phyloP scores from a whole-genome alignment of 2,113 vertebrate genomes.

The Rhagologus leucostigma region DNA sequence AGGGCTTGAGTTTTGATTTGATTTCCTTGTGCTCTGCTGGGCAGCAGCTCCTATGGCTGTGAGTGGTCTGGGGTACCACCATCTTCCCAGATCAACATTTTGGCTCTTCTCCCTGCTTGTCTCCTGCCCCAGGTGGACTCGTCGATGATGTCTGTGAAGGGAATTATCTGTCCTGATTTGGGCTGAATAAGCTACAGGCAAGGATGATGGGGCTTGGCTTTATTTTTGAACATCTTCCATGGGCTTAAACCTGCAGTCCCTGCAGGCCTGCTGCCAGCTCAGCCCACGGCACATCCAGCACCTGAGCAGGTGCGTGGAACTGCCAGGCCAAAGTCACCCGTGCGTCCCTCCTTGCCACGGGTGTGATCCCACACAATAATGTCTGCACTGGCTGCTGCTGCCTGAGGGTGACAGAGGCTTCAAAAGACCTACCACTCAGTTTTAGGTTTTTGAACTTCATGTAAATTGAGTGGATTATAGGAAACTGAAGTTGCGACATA shows the following conservation, averaged over 20 bases:
- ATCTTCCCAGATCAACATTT: background rate
- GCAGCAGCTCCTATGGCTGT: background rate
- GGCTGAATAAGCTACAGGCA: background rate
- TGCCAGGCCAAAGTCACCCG: background rate
- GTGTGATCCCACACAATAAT: fast-evolving
- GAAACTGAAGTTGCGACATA: conserved; percentile 9
- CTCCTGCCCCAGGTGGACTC: background rate
- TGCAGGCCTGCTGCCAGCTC: background rate
- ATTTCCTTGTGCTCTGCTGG: background rate
- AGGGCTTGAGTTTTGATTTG: background rate
- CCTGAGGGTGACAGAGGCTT: background rate
- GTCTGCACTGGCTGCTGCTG: background rate
- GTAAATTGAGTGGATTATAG: background rate
- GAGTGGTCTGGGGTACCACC: background rate
- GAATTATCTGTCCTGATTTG: background rate
- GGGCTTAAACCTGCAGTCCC: background rate
- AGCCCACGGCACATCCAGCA: background rate
- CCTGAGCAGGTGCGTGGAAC: background rate
- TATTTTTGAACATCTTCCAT: background rate
- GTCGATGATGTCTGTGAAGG: background rate
- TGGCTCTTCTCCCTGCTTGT: background rate
- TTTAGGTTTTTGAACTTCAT: background rate
- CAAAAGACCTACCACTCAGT: background rate
- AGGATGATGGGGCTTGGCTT: background rate
- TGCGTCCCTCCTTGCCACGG: background rate